Evolutionary conservation across 2,888 invertebrate genomes (phyloP).

Genomic region (Anaspis maculata): DNA sequence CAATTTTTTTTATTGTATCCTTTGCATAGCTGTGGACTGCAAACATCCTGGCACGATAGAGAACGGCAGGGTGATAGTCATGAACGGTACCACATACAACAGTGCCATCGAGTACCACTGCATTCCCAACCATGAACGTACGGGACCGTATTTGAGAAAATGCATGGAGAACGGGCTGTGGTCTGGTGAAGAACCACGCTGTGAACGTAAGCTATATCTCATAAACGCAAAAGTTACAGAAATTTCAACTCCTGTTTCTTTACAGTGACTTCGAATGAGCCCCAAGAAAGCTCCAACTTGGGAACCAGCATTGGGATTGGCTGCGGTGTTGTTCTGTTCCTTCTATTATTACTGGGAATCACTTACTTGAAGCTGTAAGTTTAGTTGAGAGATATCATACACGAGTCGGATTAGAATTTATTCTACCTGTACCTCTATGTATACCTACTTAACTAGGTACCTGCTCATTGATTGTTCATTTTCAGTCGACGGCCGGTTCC

Average conservation of each 20-base stretch:
- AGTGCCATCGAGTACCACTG: slow-evolving; percentile 87
- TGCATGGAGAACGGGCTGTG: slow-evolving; percentile 77
- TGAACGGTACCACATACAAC: slow-evolving; percentile 79
- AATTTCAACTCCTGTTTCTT: slow-evolving; percentile 12
- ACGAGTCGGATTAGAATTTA: slow-evolving; percentile 1
- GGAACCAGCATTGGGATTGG: slow-evolving; percentile 79
- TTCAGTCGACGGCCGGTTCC: slow-evolving; percentile 79
- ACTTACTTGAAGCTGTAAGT: slow-evolving; percentile 77
- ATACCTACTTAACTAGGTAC: no score
- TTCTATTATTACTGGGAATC: slow-evolving; percentile 68
- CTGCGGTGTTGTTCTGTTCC: slow-evolving; percentile 71
- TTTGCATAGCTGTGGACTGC: slow-evolving; percentile 81
- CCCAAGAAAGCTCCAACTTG: slow-evolving; percentile 61
- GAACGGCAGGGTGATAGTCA: slow-evolving; percentile 78
- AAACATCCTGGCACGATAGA: slow-evolving; percentile 69
- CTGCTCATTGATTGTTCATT: no score
- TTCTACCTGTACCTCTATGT: no score
- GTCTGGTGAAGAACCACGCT: slow-evolving; percentile 81
- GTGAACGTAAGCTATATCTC: slow-evolving; percentile 50
- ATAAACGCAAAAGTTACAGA: background rate
- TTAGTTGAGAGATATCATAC: no score
- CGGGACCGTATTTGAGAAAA: slow-evolving; percentile 74
- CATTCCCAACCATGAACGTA: slow-evolving; percentile 71
- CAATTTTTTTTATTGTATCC: no score
- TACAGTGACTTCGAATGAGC: slow-evolving; percentile 55